Conservation (phyloP, 1,140 invertebrate genomes). For the Sycophila sp. region DNA sequence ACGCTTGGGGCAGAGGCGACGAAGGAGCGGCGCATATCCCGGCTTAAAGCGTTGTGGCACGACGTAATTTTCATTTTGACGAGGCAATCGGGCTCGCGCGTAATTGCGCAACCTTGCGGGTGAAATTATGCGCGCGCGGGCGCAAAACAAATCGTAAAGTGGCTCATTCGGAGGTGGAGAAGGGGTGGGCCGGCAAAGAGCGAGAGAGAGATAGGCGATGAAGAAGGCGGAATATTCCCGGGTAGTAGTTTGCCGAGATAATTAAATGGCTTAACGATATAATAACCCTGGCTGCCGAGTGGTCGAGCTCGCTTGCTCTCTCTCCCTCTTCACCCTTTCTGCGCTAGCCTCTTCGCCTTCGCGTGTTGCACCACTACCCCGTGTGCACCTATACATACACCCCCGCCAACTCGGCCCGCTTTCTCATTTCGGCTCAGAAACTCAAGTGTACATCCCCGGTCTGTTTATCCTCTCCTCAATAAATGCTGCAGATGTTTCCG, state of each 20-base stretch:
- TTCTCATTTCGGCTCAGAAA: no score
- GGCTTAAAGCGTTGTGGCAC: neutral
- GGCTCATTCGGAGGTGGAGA: neutral
- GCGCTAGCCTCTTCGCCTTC: neutral
- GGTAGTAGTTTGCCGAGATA: conserved; percentile 65
- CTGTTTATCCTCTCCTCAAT: no score
- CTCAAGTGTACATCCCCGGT: no score
- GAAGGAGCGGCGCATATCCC: no score
- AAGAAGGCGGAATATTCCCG: conserved; percentile 59
- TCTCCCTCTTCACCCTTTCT: neutral
- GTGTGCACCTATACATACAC: neutral
- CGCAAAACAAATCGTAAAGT: conserved; percentile 33
- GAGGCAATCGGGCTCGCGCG: conserved; percentile 18
- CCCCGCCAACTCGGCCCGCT: no score
- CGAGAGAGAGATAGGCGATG: conserved; percentile 35
- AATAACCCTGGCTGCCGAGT: conserved; percentile 56
- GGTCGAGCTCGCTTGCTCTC: neutral
- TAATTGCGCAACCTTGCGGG: conserved; percentile 29
- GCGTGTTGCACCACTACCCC: neutral
- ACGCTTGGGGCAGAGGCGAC: no score
- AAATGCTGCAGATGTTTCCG: no score
- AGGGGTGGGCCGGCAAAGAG: conserved; percentile 15
- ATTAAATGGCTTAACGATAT: conserved; percentile 68
- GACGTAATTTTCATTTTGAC: conserved; percentile 37
- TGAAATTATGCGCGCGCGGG: conserved; percentile 27